Conservation (phyloP, 1,140 invertebrate genomes). For the Delia radicum region DNA sequence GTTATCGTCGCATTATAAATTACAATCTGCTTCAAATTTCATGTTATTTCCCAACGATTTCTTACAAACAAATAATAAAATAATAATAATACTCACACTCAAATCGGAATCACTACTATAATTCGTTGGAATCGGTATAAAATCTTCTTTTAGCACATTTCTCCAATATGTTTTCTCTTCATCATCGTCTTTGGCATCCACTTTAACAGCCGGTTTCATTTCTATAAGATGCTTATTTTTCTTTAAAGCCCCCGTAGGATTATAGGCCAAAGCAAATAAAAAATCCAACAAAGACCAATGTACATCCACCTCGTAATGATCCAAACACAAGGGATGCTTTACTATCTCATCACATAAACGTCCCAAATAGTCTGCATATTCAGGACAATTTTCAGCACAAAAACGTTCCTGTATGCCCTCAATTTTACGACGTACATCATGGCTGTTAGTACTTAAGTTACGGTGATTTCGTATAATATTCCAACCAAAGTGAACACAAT, state of each 20-base stretch:
- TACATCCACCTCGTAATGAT: slow-evolving; percentile 36
- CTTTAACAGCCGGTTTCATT: background rate
- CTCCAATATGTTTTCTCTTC: slow-evolving; percentile 31
- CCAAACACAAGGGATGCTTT: slow-evolving; percentile 29
- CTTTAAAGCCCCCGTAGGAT: slow-evolving; percentile 40
- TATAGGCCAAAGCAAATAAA: slow-evolving; percentile 36
- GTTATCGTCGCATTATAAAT: too few species aligned
- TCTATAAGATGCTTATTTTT: slow-evolving; percentile 31
- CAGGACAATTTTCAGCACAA: slow-evolving; percentile 33
- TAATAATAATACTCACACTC: slow-evolving; percentile 32
- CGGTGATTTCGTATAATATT: slow-evolving; percentile 35
- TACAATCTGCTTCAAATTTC: too few species aligned
- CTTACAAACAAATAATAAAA: background rate
- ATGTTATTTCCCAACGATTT: too few species aligned
- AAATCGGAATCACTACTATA: slow-evolving; percentile 28
- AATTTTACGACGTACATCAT: slow-evolving; percentile 36
- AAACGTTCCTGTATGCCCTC: slow-evolving; percentile 43
- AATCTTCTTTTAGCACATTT: slow-evolving; percentile 34
- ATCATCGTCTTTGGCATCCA: background rate
- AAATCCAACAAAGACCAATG: slow-evolving; percentile 47
- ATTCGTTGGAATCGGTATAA: slow-evolving; percentile 14
- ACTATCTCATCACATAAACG: slow-evolving; percentile 34
- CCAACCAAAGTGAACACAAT: slow-evolving; percentile 32
- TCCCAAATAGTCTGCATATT: slow-evolving; percentile 33
- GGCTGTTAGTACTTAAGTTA: slow-evolving; percentile 33